Percentiles rank a stretch among this genome's conserved stretches.
Conservation (phyloP, 2,888 invertebrate species). For the Chymomyza procnemis region DNA sequence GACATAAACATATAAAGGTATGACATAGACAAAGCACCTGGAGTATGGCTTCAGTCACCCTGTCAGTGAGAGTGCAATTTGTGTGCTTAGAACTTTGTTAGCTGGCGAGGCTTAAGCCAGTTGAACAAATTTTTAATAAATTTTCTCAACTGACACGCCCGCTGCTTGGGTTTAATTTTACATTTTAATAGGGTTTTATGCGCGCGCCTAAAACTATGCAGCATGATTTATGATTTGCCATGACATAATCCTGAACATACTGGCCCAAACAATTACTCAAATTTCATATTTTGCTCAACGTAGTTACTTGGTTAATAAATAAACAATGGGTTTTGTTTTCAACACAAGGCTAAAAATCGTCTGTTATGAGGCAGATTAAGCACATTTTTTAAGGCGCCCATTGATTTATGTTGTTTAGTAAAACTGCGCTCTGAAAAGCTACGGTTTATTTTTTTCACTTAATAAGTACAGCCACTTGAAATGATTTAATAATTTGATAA, state of each 20-base stretch:
- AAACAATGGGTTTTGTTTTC: slow-evolving; percentile 18
- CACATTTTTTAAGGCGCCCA: slow-evolving; percentile 46
- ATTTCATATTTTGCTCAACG: slow-evolving; percentile 54
- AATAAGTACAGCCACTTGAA: slow-evolving; percentile 6
- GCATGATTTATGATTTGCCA: slow-evolving; percentile 71
- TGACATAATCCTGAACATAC: slow-evolving; percentile 45
- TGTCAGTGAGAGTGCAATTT: background rate
- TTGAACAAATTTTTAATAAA: slow-evolving; percentile 48
- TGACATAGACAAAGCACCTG: slow-evolving; percentile 36
- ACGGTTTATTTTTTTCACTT: background rate
- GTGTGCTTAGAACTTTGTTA: slow-evolving; percentile 6
- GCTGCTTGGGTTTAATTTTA: slow-evolving; percentile 59
- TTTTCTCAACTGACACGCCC: background rate
- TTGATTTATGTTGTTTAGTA: slow-evolving; percentile 63
- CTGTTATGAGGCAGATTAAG: slow-evolving; percentile 65
- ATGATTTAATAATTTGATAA: background rate
- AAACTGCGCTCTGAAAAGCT: background rate
- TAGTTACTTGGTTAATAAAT: slow-evolving; percentile 37
- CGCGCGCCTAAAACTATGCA: slow-evolving; percentile 69
- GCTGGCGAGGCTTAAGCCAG: slow-evolving; percentile 39
- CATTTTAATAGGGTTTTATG: slow-evolving; percentile 69
- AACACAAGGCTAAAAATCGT: slow-evolving; percentile 11
- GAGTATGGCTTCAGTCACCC: background rate
- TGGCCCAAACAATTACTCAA: slow-evolving; percentile 73
- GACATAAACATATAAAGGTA: background rate